Evolutionary conservation across 2,888 invertebrate genomes (phyloP), one percentile per base, ranked within the genome.

Genomic region (Philhelius pedissequus): DNA sequence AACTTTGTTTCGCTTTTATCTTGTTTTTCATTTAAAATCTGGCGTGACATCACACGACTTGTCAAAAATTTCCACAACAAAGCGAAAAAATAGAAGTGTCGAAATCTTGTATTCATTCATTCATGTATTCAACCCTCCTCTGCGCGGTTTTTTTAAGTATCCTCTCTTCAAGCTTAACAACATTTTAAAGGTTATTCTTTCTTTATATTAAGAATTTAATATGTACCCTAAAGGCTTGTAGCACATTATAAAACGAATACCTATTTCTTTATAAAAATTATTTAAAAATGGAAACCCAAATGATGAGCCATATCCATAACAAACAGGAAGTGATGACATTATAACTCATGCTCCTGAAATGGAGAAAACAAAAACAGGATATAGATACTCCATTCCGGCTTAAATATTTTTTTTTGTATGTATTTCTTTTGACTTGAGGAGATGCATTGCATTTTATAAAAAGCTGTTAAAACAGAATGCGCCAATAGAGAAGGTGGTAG

Each of bases 311-410:
- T 70, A 43, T 50, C 74, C 73, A 78, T 64, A 45, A 74, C 70
- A 84, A 74, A 84, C 79, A 79, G 83, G 83, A 84, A 84, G 60
- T 75, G 79, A 66, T 58, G 79, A 79, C 74, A 84, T 74, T 50
- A 48, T 62, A 35, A 27, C 69, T 40, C 27, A 45, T 70, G 74
- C 50, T 71, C 70, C 56, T 64, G 69, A 64, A 66, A 69, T 1
- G 58, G 38, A 62, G 32, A 48, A 32, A 71, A 71, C 48, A 69
- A 66, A 78, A 74, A 78, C 64, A 83, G 69, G 78, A 83, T 64
- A 52, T 66, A 45, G 35, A n/a, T 45, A 50, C 68, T 50, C 50
- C 43, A 9, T 40, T 52, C 15, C 35, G 20, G 50, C 4, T 43
- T 35, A 27, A 54, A 60, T 7, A 4, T 20, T 56, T 38, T 45